Conservation (phyloP, 1,140 invertebrate genomes). For the Drosophila rufa region DNA sequence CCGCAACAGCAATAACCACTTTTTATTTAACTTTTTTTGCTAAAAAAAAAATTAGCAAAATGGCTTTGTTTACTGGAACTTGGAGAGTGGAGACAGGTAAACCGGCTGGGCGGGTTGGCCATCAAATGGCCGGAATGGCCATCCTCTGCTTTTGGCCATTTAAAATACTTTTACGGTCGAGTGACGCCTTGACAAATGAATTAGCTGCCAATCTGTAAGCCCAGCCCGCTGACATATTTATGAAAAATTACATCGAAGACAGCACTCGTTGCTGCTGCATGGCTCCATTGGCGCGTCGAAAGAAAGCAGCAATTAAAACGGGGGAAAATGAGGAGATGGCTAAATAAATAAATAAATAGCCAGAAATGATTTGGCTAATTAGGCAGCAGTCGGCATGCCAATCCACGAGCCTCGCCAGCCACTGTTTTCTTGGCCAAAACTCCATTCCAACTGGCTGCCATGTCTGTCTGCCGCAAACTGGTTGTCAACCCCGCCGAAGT, state of each 20-base stretch:
- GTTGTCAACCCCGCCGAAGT: conserved; percentile 60
- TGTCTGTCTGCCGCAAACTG: conserved; percentile 28
- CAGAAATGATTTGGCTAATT: conserved; percentile 80
- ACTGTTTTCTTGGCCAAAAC: conserved; percentile 44
- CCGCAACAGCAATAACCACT: conserved; percentile 54
- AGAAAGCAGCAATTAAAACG: conserved; percentile 80
- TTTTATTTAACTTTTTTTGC: conserved; percentile 12
- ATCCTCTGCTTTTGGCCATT: conserved; percentile 56
- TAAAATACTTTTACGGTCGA: conserved; percentile 62
- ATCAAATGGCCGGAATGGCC: conserved; percentile 49
- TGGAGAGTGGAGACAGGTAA: conserved; percentile 19
- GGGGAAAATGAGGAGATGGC: conserved; percentile 38
- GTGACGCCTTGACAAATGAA: conserved; percentile 58
- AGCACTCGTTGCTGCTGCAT: conserved; percentile 1
- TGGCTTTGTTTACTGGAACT: conserved; percentile 64
- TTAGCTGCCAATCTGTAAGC: conserved; percentile 61
- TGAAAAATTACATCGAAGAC: conserved; percentile 40
- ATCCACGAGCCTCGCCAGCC: conserved; percentile 18
- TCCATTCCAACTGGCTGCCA: conserved; percentile 33
- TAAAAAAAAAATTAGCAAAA: conserved; percentile 64
- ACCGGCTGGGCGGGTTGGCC: conserved; percentile 52
- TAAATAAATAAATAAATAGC: conserved; percentile 60
- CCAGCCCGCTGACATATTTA: conserved; percentile 61
- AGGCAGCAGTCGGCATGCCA: conserved; percentile 52
- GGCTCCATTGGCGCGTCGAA: conserved; percentile 41